Base-by-base conservation (phyloP, 2,888 invertebrate genomes). In the Liopterus haemorrhoidalis region DNA sequence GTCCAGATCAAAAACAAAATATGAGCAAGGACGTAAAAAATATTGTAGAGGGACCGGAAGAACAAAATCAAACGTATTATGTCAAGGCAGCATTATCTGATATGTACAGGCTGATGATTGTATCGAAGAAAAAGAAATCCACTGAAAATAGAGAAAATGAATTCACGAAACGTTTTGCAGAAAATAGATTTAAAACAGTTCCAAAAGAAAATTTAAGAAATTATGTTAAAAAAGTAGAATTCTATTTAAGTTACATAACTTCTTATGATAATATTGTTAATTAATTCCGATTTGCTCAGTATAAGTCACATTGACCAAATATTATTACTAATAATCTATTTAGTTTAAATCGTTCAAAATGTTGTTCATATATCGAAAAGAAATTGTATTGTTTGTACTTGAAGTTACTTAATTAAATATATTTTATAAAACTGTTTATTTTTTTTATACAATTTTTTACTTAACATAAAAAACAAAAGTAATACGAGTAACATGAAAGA, bases 81-180 rank as follows among this genome's bases (percentile, higher is more conserved):
- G 71, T 81, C 38, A 67, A 77, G 46, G 72, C 80, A 15, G 81
- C 81, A 0, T 64, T 89, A 0, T 85, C 85, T 1, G 82, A 88
- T 61, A 56, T 83, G 2, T 68, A 78, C 37, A 55, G 64, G 21
- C 64, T 85, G 43, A 59, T 85, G 2, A 59, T 61, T 2, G 56
- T 67, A 12, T 72, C 77, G 0, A 80, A 69, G 57, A 49, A 50
- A 30, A 25, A 31, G 18, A 59, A 40, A 48, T 45, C n/a, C 52
- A 53, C 42, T 53, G 55, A 32, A 51, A 48, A 21, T 59, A 62
- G 43, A 60, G 58, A 5, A 8, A 54, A 48, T 31, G 61, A 57
- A 30, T 81, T 82, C 54, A 65, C 71, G 0, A 76, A 70, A 55
- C 77, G 74, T 54, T 78, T 79, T 46, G 71, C 74, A 0, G 74